Base-by-base conservation (phyloP, 2,113 vertebrate species). In the Campylomormyrus tamandua region DNA sequence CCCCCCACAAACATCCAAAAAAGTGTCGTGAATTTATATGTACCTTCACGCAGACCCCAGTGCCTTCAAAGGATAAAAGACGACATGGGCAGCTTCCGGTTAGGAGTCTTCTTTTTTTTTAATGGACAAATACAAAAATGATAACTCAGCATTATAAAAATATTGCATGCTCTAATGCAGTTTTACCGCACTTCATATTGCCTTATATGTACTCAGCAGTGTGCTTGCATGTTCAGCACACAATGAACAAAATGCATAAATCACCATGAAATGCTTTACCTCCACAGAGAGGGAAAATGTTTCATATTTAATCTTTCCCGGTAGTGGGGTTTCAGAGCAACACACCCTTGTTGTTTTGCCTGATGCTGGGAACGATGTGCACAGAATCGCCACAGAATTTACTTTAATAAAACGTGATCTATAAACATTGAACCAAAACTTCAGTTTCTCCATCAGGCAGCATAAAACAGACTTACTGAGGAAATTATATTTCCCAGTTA, bases 141-240 rank as follows among this genome's bases (percentile, higher is more conserved):
- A 83, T 53, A 9, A 58, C 56, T 21, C 88, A 89, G 88, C 74
- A 89, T 89, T 89, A 56, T 49, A 56, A 56, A 42, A 83, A 80
- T 83, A 10, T 74, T 35, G 46, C 45, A 24, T 50, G 88, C 19
- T 74, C 88, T 77, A 52, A 70, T 77, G 35, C 27, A 50, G 1
- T 80, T 48, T 50, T 50, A 35, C 45, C 10, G 27, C 31, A 24
- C 48, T 52, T 50, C 35, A 80, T 46, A 50, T 52, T 48, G 50
- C 50, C 31, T 53, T 87, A 24, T 27, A 31, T 70, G 62, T 31
- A 31, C 13, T 31, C 5, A 70, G 4, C 9, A 31, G 62, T n/a
- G 24, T 0, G 62, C 10, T 70, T 27, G 62, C 62, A 70, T 70
- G n/a, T 31, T 10, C n/a, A 31, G 3, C n/a, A 70, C 0, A 5